Evolutionary conservation across 2,113 vertebrate species (phyloP).

Genomic region (Platysternon megacephalum): DNA sequence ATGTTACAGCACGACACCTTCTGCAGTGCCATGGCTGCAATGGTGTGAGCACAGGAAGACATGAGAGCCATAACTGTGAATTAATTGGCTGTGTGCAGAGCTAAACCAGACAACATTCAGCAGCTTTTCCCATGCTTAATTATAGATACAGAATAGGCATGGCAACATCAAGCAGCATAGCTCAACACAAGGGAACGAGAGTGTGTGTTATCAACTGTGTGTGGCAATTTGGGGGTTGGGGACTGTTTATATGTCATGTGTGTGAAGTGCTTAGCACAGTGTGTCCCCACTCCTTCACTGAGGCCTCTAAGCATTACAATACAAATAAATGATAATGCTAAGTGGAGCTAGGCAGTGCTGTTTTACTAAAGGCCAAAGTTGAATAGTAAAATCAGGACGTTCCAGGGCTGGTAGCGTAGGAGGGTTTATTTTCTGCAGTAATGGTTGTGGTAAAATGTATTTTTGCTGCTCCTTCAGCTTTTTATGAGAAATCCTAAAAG

Average conservation of each 20-base stretch:
- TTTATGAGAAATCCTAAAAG: slow-evolving; percentile 73
- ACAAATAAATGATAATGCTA: background rate
- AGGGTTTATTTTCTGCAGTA: slow-evolving; percentile 25
- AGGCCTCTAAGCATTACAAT: background rate
- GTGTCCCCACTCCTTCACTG: background rate
- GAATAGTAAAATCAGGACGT: slow-evolving; percentile 49
- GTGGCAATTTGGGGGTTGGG: background rate
- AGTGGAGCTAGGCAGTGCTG: background rate
- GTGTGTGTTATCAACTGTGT: background rate
- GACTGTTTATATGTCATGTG: background rate
- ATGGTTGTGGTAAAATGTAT: slow-evolving; percentile 46
- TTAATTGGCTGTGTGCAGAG: background rate
- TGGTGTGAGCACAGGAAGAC: background rate
- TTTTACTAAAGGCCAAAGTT: background rate
- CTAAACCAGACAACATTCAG: slow-evolving; percentile 12
- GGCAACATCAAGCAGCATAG: background rate
- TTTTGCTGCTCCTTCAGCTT: slow-evolving; percentile 55
- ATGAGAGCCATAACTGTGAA: background rate
- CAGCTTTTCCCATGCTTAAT: slow-evolving; percentile 1
- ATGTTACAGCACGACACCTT: background rate
- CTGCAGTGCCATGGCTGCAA: background rate
- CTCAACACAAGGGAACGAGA: background rate
- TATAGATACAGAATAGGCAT: background rate
- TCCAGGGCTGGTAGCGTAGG: slow-evolving; percentile 22
- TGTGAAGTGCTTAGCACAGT: background rate